A percentile compares a stretch with the other conserved stretches of the same genome.
Conservation (phyloP, 2,797 vertebrate species). For the Glossophaga mutica region DNA sequence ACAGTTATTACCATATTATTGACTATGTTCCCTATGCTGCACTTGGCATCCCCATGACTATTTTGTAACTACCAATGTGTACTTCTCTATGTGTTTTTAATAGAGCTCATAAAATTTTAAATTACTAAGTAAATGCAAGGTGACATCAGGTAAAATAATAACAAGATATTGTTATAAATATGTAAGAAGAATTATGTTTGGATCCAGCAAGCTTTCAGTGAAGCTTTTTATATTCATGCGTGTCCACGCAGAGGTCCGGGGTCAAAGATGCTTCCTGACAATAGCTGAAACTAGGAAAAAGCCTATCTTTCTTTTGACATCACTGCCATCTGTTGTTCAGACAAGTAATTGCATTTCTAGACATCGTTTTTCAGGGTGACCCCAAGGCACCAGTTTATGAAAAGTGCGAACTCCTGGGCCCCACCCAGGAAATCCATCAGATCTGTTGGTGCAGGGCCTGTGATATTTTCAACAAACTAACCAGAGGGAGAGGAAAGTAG, state of each 20-base stretch:
- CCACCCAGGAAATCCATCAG: background rate
- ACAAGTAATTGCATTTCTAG: background rate
- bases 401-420: background rate
- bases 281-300: background rate
- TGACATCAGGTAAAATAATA: background rate
- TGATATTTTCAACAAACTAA: background rate
- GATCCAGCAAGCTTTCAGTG: background rate
- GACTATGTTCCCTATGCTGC: background rate
- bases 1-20: background rate
- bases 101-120: background rate
- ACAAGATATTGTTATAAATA: background rate
- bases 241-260: background rate
- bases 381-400: background rate
- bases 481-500: background rate
- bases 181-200: background rate
- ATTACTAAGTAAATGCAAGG: background rate
- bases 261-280: background rate
- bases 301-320: constrained; percentile 68
- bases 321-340: constrained; percentile 79
- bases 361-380: background rate
- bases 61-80: background rate
- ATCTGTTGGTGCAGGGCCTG: background rate
- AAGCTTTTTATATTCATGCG: background rate
- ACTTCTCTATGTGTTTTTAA: background rate
- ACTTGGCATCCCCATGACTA: background rate